Percentiles rank a stretch among this genome's conserved stretches.
These are phyloP conservation scores for Rhagonycha fulva DNA, from an alignment of 2,888 invertebrate genomes.

Conservation along the genomic window DNA sequence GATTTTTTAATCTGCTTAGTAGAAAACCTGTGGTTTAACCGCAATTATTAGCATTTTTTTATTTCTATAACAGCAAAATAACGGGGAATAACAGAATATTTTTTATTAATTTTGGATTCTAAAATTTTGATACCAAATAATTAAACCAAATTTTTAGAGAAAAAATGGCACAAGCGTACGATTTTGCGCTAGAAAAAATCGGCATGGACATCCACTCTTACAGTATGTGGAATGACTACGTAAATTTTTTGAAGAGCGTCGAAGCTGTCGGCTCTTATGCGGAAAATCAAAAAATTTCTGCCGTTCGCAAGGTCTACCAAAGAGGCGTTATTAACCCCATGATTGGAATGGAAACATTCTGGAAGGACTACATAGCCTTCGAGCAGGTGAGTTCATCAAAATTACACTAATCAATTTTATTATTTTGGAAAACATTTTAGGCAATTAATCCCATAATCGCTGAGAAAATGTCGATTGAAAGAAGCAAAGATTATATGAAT, in stretches of 20 bases:
- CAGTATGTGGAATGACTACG: slow-evolving; percentile 97
- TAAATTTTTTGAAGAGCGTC: slow-evolving; percentile 92
- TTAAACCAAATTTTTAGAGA: slow-evolving; percentile 68
- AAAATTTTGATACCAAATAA: background rate
- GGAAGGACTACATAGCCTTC: slow-evolving; percentile 97
- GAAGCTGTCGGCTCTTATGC: slow-evolving; percentile 99
- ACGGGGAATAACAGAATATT: background rate
- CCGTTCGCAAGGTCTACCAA: slow-evolving; percentile 96
- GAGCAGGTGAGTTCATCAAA: slow-evolving; percentile 65
- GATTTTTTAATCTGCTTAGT: no score
- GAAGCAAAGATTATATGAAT: slow-evolving; percentile 97
- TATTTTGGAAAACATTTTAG: slow-evolving; percentile 32
- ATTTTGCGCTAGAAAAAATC: slow-evolving; percentile 98
- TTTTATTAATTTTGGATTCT: background rate
- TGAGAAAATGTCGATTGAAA: slow-evolving; percentile 96
- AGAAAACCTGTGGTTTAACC: no score
- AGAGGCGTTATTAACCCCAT: slow-evolving; percentile 95
- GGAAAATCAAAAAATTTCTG: slow-evolving; percentile 98
- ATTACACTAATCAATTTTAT: background rate
- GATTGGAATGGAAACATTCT: slow-evolving; percentile 93
- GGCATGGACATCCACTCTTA: slow-evolving; percentile 98
- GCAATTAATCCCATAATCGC: slow-evolving; percentile 78
- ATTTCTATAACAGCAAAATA: no score
- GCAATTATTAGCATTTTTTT: no score
- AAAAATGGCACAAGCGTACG: slow-evolving; percentile 99